Evolutionary conservation across 2,113 vertebrate genomes (phyloP), one percentile per base, ranked within the genome.

Genomic region (Phalacrocorax aristotelis): DNA sequence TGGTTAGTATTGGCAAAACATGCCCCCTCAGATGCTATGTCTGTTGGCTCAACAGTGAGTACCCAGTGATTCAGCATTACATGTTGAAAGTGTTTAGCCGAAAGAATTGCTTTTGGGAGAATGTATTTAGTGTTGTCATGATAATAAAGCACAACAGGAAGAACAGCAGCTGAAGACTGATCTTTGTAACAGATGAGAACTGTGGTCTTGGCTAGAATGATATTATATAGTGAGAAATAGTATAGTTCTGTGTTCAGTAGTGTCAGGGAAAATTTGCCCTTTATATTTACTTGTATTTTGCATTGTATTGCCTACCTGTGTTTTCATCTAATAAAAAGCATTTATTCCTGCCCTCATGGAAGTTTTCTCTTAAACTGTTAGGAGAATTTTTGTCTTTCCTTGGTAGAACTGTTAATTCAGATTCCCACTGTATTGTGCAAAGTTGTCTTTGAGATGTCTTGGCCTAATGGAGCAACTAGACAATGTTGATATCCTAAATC

Each of bases 21-120:
- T 83, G 22, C 29, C 30, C 26, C 25, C 38, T 94, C 32, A 58
- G 23, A 92, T 93, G 74, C 62, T 90, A 54, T 21, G 52, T 76
- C 13, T 72, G 30, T 90, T 96, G 91, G 87, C 91, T 96, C 42
- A 90, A 72, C 78, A 90, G 68, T 20, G 58, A 93, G 66, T 27
- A 68, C 48, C 74, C 57, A 54, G 86, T 96, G 95, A 97, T 95
- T 92, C 92, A 95, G 87, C 95, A 93, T 86, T 85, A 91, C 90
- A 30, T 54, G 65, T 58, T 94, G 40, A 16, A 38, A 77, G 42
- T 58, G 48, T 91, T 84, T 32, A 94, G 65, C 82, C 54, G 75
- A 54, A 88, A 42, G 75, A 62, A 93, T 93, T 83, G 81, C 52
- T 72, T 95, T 74, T 74, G 90, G 54, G 78, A 89, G 92, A 42